These are phyloP conservation scores for Rhinolophus sinicus DNA, from an alignment of 2,113 vertebrate genomes.

Conservation along the genomic window DNA sequence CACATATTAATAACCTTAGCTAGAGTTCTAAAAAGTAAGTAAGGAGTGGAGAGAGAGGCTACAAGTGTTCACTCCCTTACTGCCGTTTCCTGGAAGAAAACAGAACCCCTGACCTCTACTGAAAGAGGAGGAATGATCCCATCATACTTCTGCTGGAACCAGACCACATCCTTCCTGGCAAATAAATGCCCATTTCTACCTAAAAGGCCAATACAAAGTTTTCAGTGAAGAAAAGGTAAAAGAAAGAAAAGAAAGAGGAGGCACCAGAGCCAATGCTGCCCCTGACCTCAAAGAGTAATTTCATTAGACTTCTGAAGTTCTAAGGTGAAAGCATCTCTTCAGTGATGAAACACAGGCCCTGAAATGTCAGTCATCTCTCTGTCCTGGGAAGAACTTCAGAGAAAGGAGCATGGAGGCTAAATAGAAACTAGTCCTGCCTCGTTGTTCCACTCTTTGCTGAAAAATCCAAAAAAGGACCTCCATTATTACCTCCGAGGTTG, in stretches of 20 bases:
- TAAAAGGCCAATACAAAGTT: no score
- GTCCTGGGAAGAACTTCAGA: not conserved
- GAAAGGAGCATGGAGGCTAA: not conserved
- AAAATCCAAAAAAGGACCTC: not conserved
- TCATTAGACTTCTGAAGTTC: not conserved
- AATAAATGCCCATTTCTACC: no score
- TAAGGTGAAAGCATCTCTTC: not conserved
- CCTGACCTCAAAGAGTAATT: not conserved
- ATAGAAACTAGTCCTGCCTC: not conserved
- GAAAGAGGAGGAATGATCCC: not conserved
- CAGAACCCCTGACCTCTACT: not conserved
- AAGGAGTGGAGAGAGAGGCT: not conserved
- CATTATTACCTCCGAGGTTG: not conserved
- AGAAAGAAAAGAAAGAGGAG: not conserved
- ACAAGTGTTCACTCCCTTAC: not conserved
- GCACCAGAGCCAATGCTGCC: not conserved
- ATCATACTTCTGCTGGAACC: no score
- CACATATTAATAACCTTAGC: not conserved
- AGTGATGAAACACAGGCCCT: not conserved
- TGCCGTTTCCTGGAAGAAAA: not conserved
- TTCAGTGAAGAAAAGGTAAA: no score
- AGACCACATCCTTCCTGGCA: no score
- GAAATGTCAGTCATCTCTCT: not conserved
- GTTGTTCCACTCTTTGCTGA: not conserved
- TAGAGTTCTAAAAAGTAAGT: not conserved